Evolutionary conservation across 2,888 invertebrate species (phyloP), one percentile per base, ranked within the genome.

Genomic region (Disparrhopalites patrizii): DNA sequence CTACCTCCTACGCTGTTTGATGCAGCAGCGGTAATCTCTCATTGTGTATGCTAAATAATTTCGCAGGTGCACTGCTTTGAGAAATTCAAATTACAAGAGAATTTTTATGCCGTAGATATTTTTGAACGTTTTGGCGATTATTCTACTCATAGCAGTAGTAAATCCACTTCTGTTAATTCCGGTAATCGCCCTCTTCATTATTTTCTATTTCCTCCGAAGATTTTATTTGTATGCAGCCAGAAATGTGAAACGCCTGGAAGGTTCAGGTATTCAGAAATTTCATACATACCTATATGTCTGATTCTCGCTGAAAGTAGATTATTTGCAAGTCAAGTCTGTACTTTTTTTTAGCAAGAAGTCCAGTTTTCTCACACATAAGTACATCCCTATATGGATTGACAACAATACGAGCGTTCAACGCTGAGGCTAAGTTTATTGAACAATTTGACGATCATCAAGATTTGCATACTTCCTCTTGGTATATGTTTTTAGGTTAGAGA

Each of bases 291-390:
- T 47, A 20, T 25, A 47, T 47, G 47, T 47, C 7, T 47, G 20
- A 47, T 7, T 18, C 18, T 36, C 15, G 10, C 8, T 23, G 13
- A 54, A 54, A 8, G 18, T 36, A 10, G 15, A 36, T 36, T 36
- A 36, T 36, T 36, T 36, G 15, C 15, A 36, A 36, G 36, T 36
- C 7, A 36, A 10, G 7, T 15, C 15, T 7, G 36, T 36, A 36
- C 15, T 36, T 36, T 36, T 57, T 30, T 31, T 20, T 40, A 91
- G 91, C 89, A 70, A 87, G 94, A 67, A 94, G 94, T 76, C 97
- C 97, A 0, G 91, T 98, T n/a, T 97, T 95, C 81, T 90, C 91
- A 1, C 95, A 96, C 78, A 81, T 97, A 76, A 91, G 88, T 77
- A 90, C 94, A 28, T 87, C 93, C 0, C 82, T 98, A 4, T 89